phyloP scores from a whole-genome alignment of 2,797 vertebrate genomes.

The Antennarius maculatus region DNA sequence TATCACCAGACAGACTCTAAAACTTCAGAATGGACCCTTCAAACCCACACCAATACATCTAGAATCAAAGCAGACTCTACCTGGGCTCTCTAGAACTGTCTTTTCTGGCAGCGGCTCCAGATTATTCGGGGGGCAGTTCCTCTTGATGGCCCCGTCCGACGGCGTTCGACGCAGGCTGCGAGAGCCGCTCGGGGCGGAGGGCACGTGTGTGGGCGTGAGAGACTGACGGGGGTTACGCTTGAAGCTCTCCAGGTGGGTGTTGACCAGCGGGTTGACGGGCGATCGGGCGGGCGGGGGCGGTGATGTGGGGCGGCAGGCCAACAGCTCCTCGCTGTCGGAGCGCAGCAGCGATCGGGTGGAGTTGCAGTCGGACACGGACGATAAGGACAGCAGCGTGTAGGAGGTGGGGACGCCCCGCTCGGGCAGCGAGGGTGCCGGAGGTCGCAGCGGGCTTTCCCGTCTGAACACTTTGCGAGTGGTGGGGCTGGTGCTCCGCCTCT shows the following conservation, averaged over 20 bases:
- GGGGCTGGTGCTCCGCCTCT: constrained; percentile 87
- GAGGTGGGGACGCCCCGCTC: constrained; percentile 78
- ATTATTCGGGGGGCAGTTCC: constrained; percentile 58
- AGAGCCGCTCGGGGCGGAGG: constrained; percentile 78
- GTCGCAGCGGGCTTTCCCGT: constrained; percentile 83
- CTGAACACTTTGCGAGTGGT: constrained; percentile 90
- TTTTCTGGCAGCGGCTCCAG: constrained; percentile 68
- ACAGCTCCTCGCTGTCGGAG: constrained; percentile 91
- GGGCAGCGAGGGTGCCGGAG: constrained; percentile 66
- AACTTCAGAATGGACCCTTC: neutral
- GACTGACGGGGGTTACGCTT: constrained; percentile 94
- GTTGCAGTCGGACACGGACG: constrained; percentile 95
- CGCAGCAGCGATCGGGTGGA: constrained; percentile 93
- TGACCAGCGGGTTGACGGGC: constrained; percentile 90
- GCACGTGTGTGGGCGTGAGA: constrained; percentile 94
- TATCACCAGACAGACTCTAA: neutral
- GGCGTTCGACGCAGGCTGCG: constrained; percentile 89
- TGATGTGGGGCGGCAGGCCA: constrained; percentile 83
- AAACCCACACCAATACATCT: neutral
- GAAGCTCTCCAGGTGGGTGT: constrained; percentile 94
- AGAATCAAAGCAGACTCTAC: constrained; percentile 37
- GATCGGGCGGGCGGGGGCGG: constrained; percentile 68
- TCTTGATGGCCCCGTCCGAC: constrained; percentile 94
- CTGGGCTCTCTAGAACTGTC: constrained; percentile 61
- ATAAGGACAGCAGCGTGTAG: constrained; percentile 91